Percentiles rank a stretch among this genome's conserved stretches.
phyloP scores from a whole-genome alignment of 2,113 vertebrate genomes.

The Calyptomena viridis region DNA sequence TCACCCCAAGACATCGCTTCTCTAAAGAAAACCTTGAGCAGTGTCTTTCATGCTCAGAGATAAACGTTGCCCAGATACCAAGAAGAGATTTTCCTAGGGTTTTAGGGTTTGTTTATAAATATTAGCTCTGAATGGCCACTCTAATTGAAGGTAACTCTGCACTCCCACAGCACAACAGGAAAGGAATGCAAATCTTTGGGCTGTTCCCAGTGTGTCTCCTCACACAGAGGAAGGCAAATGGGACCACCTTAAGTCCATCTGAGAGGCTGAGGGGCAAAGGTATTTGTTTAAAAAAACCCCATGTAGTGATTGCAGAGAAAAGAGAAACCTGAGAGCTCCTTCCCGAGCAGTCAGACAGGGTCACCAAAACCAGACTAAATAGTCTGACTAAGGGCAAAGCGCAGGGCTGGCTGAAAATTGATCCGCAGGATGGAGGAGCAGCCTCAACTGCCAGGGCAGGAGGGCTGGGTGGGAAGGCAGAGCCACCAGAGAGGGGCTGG shows the following conservation, averaged over 20 bases:
- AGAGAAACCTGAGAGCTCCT: constrained; percentile 75
- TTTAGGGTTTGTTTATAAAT: not conserved
- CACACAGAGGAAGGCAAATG: not conserved
- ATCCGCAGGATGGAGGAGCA: constrained; percentile 57
- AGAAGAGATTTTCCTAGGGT: not conserved
- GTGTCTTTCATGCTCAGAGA: not conserved
- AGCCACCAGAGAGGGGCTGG: not conserved
- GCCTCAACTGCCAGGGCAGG: not conserved
- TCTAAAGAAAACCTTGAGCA: not conserved
- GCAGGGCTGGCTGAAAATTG: constrained; percentile 76
- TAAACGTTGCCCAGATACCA: not conserved
- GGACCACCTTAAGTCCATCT: constrained; percentile 30
- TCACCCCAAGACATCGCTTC: too few species aligned
- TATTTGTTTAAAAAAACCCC: constrained; percentile 40
- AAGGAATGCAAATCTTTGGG: constrained; percentile 7
- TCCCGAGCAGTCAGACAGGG: constrained; percentile 77
- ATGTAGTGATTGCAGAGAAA: constrained; percentile 42
- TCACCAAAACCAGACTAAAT: constrained; percentile 88
- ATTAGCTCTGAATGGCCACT: not conserved
- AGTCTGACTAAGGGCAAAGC: constrained; percentile 76
- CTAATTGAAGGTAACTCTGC: not conserved
- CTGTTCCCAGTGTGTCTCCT: not conserved
- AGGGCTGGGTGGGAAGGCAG: not conserved
- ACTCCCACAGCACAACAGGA: not conserved
- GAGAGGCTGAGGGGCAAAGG: constrained; percentile 55